Base-by-base conservation (phyloP, 2,113 vertebrate species). In the Dissostichus mawsoni region DNA sequence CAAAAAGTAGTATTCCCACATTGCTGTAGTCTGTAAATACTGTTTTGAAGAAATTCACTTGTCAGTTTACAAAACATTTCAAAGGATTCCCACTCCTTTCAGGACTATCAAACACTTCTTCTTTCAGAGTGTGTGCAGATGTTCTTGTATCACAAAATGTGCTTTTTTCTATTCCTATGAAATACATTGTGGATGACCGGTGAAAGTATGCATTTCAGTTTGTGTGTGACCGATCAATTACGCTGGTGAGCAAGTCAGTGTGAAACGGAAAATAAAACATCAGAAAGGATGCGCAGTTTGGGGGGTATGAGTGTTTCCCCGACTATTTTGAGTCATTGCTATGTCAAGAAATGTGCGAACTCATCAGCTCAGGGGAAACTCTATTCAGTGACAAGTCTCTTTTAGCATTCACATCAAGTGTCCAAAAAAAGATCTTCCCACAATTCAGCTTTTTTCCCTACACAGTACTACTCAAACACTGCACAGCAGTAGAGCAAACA, bases 1-100 rank as follows among this genome's bases (percentile, higher is more conserved):
- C 11, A 59, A 44, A 25, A 53, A 74, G 62, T 73, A 45, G 57
- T 80, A 84, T 84, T 86, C 82, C 76, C 84, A 85, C 58, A 65
- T 47, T 86, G 68, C 50, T 62, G 20, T 58, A 53, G 48, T 79
- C 69, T 85, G 69, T 74, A 87, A 83, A 87, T 68, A 80, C n/a
- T 79, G 58, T 74, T 78, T 80, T 83, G 57, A 80, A 82, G 78
- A 84, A 85, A 77, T 79, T 71, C 67, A 79, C 68, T 79, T 82
- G 45, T 14, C 71, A 29, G 29, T 41, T 57, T 70, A 67, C 7
- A 66, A 73, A 77, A 66, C 36, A 81, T 82, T 83, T 81, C 74
- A 77, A 83, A 76, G 20, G 63, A 81, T 71, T 61, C 13, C 25
- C 66, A 55, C n/a, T 83, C 80, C 75, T 82, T 80, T 56, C 1